phyloP scores from a whole-genome alignment of 2,888 invertebrate genomes.

The Druceiella hillmani region DNA sequence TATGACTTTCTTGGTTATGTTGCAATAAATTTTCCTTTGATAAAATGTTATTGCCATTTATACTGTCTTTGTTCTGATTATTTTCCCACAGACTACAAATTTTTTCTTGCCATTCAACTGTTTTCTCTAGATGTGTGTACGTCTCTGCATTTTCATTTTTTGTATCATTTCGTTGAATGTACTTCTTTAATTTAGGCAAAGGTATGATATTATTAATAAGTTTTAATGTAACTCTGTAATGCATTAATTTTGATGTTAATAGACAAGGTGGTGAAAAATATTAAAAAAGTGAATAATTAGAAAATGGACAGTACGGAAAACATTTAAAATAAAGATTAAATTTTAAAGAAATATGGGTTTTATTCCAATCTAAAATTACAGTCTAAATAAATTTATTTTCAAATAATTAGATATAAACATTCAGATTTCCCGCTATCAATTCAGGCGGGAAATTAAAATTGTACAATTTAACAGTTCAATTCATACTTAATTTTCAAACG shows the following conservation, averaged over 20 bases:
- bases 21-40: constrained; percentile 32
- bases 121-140: constrained; percentile 30
- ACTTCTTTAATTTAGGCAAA: constrained; percentile 40
- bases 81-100: constrained; percentile 57
- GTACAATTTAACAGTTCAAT: constrained; percentile 3
- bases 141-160: constrained; percentile 25
- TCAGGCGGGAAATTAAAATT: too few species aligned
- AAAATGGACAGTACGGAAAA: constrained; percentile 15
- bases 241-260: constrained; percentile 19
- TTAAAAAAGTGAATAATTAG: constrained; percentile 10
- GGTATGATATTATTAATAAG: constrained; percentile 33
- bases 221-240: constrained; percentile 37
- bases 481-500: constrained; percentile 50
- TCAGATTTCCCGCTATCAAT: too few species aligned
- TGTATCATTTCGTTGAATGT: constrained; percentile 26
- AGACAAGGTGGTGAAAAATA: neutral
- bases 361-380: too few species aligned
- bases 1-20: constrained; percentile 32
- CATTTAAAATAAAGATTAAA: constrained; percentile 5
- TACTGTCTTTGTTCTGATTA: constrained; percentile 52
- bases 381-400: too few species aligned
- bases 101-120: constrained; percentile 71
- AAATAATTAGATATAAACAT: too few species aligned
- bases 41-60: constrained; percentile 59
- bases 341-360: too few species aligned